Conservation (phyloP, 2,113 vertebrate genomes). For the Ammodramus savannarum region DNA sequence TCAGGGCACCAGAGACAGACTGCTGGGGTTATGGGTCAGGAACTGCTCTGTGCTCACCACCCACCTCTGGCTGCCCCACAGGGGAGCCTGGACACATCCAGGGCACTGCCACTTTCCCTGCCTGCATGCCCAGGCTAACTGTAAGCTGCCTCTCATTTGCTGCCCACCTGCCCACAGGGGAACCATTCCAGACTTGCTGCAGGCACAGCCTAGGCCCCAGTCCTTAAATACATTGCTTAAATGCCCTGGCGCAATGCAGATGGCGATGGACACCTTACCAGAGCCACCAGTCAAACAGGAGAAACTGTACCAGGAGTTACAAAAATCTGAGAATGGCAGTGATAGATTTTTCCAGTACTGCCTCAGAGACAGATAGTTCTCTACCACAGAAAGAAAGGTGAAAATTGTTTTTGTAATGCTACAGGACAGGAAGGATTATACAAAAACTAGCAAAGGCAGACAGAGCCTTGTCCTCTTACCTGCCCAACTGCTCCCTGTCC, state of each 20-base stretch:
- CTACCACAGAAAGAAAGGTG: background rate
- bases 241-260: background rate
- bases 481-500: background rate
- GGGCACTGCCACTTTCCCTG: background rate
- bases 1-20: background rate
- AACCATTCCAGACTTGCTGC: background rate
- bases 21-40: background rate
- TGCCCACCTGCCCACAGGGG: background rate
- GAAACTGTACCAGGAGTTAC: background rate
- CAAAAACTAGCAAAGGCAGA: background rate
- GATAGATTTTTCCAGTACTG: background rate
- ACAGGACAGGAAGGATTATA: background rate
- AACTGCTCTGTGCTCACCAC: background rate
- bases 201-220: background rate
- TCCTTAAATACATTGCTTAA: background rate
- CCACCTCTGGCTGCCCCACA: accelerated
- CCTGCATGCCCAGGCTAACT: background rate
- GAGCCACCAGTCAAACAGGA: background rate
- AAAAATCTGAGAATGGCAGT: background rate
- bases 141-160: background rate
- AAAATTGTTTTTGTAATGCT: background rate
- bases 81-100: background rate
- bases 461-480: background rate
- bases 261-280: background rate
- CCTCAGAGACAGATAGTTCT: background rate